Percentiles rank a stretch among this genome's conserved stretches.
These are phyloP conservation scores for Apodemia zela DNA, from an alignment of 2,888 invertebrate genomes.

Conservation along the genomic window DNA sequence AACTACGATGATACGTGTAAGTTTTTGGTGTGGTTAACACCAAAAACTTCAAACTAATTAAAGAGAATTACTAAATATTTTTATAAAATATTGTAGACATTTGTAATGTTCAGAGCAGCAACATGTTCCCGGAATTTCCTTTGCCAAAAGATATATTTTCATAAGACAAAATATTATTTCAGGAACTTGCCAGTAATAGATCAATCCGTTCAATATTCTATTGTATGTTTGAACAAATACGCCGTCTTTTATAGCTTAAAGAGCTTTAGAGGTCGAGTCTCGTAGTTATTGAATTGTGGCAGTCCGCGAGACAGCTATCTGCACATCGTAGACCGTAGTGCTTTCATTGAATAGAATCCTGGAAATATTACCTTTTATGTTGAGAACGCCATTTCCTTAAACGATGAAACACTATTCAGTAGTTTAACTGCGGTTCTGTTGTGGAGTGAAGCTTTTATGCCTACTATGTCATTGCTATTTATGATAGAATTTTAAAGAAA, in stretches of 20 bases:
- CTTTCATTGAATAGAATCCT: conserved; percentile 40
- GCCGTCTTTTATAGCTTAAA: conserved; percentile 21
- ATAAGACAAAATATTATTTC: conserved; percentile 3
- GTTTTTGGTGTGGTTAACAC: too few species aligned
- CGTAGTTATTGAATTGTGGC: conserved; percentile 62
- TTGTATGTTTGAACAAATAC: not conserved
- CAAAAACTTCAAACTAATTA: too few species aligned
- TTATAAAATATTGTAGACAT: too few species aligned
- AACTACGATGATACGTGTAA: too few species aligned
- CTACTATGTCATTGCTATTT: not conserved
- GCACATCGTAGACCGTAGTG: conserved; percentile 36
- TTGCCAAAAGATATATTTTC: too few species aligned
- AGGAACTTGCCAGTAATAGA: not conserved
- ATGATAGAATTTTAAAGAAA: not conserved
- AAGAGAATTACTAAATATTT: too few species aligned
- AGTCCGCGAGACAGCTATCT: conserved; percentile 45
- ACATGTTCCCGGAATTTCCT: too few species aligned
- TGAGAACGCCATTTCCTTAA: conserved; percentile 37
- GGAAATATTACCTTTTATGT: conserved; percentile 54
- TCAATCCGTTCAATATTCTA: conserved; percentile 10
- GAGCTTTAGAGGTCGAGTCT: conserved; percentile 23
- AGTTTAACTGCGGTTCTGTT: conserved; percentile 31
- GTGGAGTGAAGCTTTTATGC: conserved; percentile 13
- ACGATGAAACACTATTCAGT: conserved; percentile 33
- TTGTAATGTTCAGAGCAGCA: too few species aligned